Conservation (phyloP, 2,888 invertebrate species). For the Caenorhabditis japonica region DNA sequence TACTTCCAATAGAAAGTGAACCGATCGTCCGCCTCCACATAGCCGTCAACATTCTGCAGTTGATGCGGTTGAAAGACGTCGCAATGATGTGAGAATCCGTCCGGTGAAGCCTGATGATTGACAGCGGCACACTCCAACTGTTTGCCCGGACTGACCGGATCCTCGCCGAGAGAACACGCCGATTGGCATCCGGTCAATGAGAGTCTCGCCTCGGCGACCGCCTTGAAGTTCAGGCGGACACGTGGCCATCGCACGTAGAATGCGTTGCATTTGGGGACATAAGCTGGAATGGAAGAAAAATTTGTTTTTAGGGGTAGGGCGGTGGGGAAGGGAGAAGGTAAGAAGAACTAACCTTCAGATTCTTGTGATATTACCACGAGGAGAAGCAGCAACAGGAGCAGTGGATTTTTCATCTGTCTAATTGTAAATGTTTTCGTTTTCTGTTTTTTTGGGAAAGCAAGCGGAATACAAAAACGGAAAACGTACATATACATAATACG, state of each 20-base stretch:
- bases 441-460: constrained; percentile 9
- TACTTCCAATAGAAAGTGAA: constrained; percentile 78
- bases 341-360: constrained; percentile 26
- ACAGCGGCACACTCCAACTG: constrained; percentile 74
- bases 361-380: constrained; percentile 32
- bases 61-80: constrained; percentile 75
- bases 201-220: constrained; percentile 69
- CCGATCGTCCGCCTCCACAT: constrained; percentile 77
- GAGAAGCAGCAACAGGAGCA: constrained; percentile 30
- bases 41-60: constrained; percentile 75
- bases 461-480: background rate
- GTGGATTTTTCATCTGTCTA: constrained; percentile 38
- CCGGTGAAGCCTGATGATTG: constrained; percentile 75
- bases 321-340: background rate
- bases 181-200: constrained; percentile 67
- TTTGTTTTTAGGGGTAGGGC: background rate
- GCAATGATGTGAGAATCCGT: constrained; percentile 73
- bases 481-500: constrained; percentile 20
- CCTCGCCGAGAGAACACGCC: constrained; percentile 72
- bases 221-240: constrained; percentile 71
- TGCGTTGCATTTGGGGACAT: constrained; percentile 63
- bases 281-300: constrained; percentile 8
- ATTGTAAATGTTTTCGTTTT: no score
- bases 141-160: constrained; percentile 66
- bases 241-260: constrained; percentile 77